Evolutionary conservation across 2,888 invertebrate species (phyloP), one percentile per base, ranked within the genome.

Genomic region (Podotricha telesiphe): DNA sequence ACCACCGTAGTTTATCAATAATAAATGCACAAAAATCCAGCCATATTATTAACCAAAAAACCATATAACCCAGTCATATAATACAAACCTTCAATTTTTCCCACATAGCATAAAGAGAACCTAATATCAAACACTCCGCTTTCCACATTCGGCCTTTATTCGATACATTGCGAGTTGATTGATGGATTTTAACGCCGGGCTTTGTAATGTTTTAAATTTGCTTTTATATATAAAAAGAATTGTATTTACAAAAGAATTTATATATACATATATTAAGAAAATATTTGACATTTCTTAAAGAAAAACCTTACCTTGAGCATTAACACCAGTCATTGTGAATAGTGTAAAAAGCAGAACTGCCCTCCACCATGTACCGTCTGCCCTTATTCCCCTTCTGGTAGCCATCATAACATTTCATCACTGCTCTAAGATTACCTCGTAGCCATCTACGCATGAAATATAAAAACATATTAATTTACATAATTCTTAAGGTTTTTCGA

Each of bases 251-350:
- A 6, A n/a, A n/a, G n/a, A n/a, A n/a, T n/a, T n/a, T n/a, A n/a
- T n/a, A n/a, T n/a, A n/a, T n/a, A n/a, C n/a, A 5, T 28, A 8
- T 37, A 37, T 37, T 37, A 37, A 8, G 1, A 37, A 8, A 37
- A 42, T 42, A 42, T 11, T 1, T 11, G n/a, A n/a, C n/a, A 42
- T 42, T 42, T 1, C 13, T 42, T 22, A 50, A 19, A 11, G 5
- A 22, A 45, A 59, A 22, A 22, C 6, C 45, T 79, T 81, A 91
- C 91, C 91, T 84, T 91, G 92, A 59, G 88, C 83, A 74, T 83
- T 82, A n/a, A 82, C 87, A 73, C 81, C 84, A 34, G 85, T 84
- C 72, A 90, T 73, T 51, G 80, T 77, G 4, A 86, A 74, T 19
- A 82, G 81, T 19, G 80, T 75, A 40, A 86, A 71, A 45, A 87